Conservation (phyloP, 2,888 invertebrate species). For the Tachina fera region DNA sequence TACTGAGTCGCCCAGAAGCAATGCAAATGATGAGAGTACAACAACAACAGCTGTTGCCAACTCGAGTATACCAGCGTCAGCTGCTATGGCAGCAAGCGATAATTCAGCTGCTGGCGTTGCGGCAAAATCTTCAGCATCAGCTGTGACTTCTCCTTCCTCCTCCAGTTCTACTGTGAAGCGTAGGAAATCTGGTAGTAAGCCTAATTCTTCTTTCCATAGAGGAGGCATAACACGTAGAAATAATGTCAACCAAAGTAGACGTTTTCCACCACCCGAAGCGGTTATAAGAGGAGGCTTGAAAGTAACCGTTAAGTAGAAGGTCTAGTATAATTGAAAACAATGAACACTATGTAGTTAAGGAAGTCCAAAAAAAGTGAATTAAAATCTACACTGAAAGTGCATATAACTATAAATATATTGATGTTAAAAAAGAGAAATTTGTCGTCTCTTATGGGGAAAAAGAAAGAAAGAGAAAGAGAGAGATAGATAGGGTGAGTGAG, state of each 20-base stretch:
- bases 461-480: too few relatives aligned
- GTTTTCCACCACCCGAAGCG: conserved; percentile 80
- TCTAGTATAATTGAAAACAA: conserved; percentile 13
- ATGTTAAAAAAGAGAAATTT: too few relatives aligned
- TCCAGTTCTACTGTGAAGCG: neutral
- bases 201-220: conserved; percentile 30
- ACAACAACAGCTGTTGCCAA: neutral
- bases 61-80: neutral
- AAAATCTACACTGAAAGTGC: neutral
- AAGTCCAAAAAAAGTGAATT: neutral
- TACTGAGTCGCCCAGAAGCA: conserved; percentile 48
- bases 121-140: neutral
- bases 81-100: conserved; percentile 31
- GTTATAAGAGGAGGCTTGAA: conserved; percentile 81
- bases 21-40: conserved; percentile 14
- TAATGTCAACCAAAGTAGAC: conserved; percentile 76
- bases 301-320: conserved; percentile 77
- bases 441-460: too few relatives aligned
- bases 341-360: too few relatives aligned
- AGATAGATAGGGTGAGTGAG: too few relatives aligned
- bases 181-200: conserved; percentile 8
- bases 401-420: neutral
- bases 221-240: conserved; percentile 73
- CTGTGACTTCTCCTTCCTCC: neutral
- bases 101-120: neutral